phyloP scores from a whole-genome alignment of 2,113 vertebrate species.

The Phalacrocorax aristotelis region DNA sequence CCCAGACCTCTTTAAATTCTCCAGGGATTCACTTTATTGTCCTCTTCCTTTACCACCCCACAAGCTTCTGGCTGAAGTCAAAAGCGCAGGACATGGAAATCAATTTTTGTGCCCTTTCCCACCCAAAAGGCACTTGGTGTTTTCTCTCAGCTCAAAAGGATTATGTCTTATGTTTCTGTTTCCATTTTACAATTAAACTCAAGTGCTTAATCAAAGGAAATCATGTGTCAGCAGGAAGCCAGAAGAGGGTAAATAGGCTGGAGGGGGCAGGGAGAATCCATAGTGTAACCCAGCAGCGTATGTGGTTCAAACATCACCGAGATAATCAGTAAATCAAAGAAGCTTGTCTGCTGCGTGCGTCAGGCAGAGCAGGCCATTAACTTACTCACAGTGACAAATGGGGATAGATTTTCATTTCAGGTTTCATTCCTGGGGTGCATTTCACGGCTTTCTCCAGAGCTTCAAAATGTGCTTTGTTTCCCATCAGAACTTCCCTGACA shows the following conservation, averaged over 20 bases:
- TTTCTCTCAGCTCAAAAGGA: neutral
- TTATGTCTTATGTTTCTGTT: neutral
- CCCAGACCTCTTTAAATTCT: neutral
- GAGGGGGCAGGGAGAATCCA: neutral
- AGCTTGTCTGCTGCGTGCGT: neutral
- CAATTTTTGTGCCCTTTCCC: neutral
- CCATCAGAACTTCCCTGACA: neutral
- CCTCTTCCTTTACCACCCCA: neutral
- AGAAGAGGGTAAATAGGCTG: neutral
- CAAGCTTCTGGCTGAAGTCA: neutral
- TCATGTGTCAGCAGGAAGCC: constrained; percentile 1
- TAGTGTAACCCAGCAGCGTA: neutral
- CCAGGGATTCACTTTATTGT: neutral
- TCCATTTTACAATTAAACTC: constrained; percentile 33
- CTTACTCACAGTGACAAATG: constrained; percentile 8
- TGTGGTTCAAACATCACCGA: neutral
- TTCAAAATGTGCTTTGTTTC: neutral
- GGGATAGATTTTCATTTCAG: neutral
- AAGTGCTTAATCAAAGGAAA: constrained; percentile 49
- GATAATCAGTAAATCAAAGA: constrained; percentile 36
- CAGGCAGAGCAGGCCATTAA: constrained; percentile 10
- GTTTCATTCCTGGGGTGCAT: constrained; percentile 22
- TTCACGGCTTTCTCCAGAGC: neutral
- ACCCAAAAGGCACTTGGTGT: neutral
- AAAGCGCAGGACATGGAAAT: neutral